A percentile compares a stretch with the other conserved stretches of the same genome.
These are phyloP conservation scores for Nasonovia ribisnigri DNA, from an alignment of 2,888 invertebrate species.

Conservation along the genomic window DNA sequence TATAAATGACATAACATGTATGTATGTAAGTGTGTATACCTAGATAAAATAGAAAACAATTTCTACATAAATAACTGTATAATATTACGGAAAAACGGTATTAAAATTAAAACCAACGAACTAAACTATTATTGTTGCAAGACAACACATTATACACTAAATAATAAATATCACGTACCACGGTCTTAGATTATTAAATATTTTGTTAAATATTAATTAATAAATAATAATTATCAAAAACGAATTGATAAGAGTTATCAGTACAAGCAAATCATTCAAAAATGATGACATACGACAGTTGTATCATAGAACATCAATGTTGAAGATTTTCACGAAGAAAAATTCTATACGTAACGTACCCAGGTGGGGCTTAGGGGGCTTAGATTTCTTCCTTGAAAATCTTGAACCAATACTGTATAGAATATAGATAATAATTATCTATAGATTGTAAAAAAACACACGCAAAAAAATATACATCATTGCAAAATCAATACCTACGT, in stretches of 20 bases:
- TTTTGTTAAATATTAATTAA: no score
- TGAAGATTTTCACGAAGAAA: no score
- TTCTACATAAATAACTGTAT: neutral
- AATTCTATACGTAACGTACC: no score
- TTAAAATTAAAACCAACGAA: neutral
- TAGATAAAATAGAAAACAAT: neutral
- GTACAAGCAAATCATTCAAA: neutral
- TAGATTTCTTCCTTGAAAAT: no score
- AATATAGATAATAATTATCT: no score
- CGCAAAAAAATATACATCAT: no score
- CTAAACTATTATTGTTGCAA: neutral
- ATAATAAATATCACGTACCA: neutral
- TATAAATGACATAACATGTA: neutral
- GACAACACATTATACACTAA: neutral
- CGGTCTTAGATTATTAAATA: no score
- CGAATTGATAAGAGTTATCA: conserved; percentile 27
- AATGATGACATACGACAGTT: neutral
- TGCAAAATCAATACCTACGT: no score
- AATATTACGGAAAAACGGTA: neutral
- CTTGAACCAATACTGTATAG: no score
- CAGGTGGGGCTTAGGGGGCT: no score
- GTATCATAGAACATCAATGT: no score
- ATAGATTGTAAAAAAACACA: no score
- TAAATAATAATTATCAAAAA: neutral
- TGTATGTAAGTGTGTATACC: neutral